phyloP scores from a whole-genome alignment of 2,113 vertebrate species.

The Siniperca knerii region DNA sequence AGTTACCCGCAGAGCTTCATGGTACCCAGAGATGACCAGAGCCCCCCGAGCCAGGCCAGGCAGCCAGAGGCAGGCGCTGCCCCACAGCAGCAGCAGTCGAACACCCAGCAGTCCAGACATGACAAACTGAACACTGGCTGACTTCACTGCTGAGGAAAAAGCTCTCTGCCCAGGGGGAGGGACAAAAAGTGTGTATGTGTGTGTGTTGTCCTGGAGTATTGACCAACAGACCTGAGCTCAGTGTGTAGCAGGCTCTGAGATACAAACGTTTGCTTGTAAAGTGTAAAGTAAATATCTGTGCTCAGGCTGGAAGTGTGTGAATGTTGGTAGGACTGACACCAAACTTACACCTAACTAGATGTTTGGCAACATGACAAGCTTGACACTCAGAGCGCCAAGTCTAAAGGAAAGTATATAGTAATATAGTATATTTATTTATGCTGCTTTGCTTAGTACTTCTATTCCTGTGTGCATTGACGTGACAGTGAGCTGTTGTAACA shows the following conservation, averaged over 20 bases:
- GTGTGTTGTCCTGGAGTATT: conserved; percentile 19
- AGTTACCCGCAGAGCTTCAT: conserved; percentile 63
- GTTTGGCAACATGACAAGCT: neutral
- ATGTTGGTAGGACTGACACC: neutral
- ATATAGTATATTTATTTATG: too few species aligned
- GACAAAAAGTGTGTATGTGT: neutral
- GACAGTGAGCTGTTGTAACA: too few species aligned
- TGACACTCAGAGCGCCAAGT: neutral
- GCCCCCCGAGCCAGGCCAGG: conserved; percentile 39
- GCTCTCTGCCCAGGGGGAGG: conserved; percentile 50
- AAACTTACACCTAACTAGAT: neutral
- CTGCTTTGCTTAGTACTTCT: too few species aligned
- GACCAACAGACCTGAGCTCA: conserved; percentile 15
- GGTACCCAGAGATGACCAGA: conserved; percentile 52
- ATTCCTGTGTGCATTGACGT: too few species aligned
- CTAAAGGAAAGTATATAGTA: neutral
- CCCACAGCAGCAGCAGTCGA: conserved; percentile 71
- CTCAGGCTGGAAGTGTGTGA: neutral
- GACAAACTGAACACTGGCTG: conserved; percentile 67
- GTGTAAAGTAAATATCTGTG: neutral
- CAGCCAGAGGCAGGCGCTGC: conserved; percentile 58
- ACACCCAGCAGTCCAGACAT: conserved; percentile 76
- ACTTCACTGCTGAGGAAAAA: conserved; percentile 53
- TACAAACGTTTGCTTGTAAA: neutral
- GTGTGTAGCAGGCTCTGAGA: neutral